phyloP scores from a whole-genome alignment of 2,888 invertebrate species.

The Synergus gifuensis region DNA sequence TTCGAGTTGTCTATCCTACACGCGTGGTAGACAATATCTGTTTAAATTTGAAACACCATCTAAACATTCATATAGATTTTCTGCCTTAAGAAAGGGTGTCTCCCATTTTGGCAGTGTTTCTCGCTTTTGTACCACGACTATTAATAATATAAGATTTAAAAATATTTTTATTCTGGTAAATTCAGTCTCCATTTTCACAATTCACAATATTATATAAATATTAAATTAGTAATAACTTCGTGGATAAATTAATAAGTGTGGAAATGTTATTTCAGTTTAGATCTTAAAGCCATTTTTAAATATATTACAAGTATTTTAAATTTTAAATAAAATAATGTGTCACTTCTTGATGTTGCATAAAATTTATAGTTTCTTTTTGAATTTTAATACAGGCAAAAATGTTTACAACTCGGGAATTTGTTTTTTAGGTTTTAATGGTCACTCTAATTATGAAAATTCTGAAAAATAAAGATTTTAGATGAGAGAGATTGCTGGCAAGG shows the following conservation, averaged over 20 bases:
- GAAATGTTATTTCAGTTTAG: background rate
- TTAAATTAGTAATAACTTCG: conserved; percentile 16
- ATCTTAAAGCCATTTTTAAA: background rate
- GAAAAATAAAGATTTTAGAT: background rate
- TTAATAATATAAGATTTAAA: background rate
- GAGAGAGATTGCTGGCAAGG: background rate
- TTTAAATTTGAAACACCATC: conserved; percentile 8
- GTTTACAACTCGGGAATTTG: no score
- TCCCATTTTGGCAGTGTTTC: conserved; percentile 32
- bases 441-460: background rate
- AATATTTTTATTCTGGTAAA: background rate
- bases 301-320: background rate
- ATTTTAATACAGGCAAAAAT: no score
- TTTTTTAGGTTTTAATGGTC: no score
- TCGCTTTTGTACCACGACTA: background rate
- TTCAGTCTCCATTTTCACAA: conserved; percentile 1
- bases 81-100: conserved; percentile 22
- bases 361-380: no score
- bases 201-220: conserved; percentile 20
- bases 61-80: conserved; percentile 37
- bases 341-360: no score
- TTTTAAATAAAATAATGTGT: background rate
- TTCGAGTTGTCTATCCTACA: background rate
- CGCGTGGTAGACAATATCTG: background rate
- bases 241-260: background rate